Conservation (phyloP, 1,140 invertebrate genomes). For the Micrasema longulum region DNA sequence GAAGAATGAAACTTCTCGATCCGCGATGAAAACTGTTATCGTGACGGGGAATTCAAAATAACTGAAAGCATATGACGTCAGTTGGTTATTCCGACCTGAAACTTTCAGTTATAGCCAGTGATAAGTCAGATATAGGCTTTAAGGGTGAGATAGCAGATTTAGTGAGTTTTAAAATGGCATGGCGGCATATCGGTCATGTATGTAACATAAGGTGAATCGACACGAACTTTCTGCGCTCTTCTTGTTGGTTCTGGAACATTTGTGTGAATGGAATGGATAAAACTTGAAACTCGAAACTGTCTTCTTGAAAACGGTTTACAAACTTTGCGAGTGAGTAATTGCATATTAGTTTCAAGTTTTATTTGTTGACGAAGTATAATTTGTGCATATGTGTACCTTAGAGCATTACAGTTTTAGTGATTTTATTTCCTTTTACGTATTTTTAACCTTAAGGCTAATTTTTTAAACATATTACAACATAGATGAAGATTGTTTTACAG, state of each 20-base stretch:
- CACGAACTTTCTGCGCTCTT: conserved; percentile 7
- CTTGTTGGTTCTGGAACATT: conserved; percentile 42
- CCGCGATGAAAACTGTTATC: too few relatives aligned
- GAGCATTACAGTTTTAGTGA: neutral
- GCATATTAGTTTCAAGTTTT: conserved; percentile 38
- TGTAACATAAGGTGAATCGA: neutral
- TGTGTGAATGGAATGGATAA: conserved; percentile 48
- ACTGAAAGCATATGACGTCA: too few relatives aligned
- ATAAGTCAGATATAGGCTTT: neutral
- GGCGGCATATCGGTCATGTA: neutral
- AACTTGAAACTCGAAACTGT: conserved; percentile 48
- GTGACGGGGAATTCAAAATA: too few relatives aligned
- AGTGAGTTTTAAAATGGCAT: neutral
- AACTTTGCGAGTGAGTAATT: conserved; percentile 33
- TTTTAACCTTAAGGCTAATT: neutral
- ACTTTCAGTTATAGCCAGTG: conserved; percentile 2
- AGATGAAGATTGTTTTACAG: too few relatives aligned
- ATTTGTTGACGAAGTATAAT: conserved; percentile 34
- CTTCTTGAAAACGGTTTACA: conserved; percentile 46
- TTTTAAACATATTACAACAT: too few relatives aligned
- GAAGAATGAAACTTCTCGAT: too few relatives aligned
- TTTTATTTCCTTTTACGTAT: neutral
- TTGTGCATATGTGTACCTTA: conserved; percentile 7
- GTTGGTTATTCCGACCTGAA: too few relatives aligned
- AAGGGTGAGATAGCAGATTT: neutral